Percentiles rank a stretch among this genome's conserved stretches.
These are phyloP conservation scores for Aurelia aurita complex sp. Pacific DNA, from an alignment of 30 jellyfish, hydroid and myxozoan genomes.

Conservation along the genomic window DNA sequence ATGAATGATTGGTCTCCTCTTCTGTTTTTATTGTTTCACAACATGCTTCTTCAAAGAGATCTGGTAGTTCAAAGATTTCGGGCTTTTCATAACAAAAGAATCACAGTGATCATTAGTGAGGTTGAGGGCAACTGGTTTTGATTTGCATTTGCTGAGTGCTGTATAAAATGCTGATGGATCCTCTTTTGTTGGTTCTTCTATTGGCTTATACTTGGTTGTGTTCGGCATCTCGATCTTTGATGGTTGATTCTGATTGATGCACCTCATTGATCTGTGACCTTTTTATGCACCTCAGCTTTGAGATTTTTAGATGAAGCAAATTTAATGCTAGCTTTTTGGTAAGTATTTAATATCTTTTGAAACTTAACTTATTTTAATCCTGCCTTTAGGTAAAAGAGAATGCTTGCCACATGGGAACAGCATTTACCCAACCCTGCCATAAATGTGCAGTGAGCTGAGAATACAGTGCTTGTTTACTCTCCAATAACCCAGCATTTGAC, in stretches of 20 bases:
- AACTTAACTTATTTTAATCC: background rate
- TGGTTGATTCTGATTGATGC: too few relatives aligned
- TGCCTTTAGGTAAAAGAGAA: conserved; percentile 17
- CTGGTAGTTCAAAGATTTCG: conserved; percentile 11
- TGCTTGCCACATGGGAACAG: conserved; percentile 54
- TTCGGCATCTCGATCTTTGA: background rate
- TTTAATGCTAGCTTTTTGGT: too few relatives aligned
- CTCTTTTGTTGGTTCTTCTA: conserved; percentile 22
- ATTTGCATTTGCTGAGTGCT: conserved; percentile 28
- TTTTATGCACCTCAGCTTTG: too few relatives aligned
- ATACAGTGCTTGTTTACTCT: conserved; percentile 25
- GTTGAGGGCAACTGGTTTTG: conserved; percentile 57
- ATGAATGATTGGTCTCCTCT: conserved; percentile 17
- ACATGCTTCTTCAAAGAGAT: conserved; percentile 53
- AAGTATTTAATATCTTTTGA: too few relatives aligned
- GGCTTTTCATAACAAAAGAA: conserved; percentile 15
- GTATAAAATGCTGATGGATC: conserved; percentile 14
- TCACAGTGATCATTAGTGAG: background rate
- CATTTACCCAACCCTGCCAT: conserved; percentile 68
- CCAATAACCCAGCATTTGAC: conserved; percentile 29
- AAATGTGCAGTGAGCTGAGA: conserved; percentile 36
- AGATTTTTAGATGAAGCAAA: too few relatives aligned
- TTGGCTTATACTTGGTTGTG: conserved; percentile 4
- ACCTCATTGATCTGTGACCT: too few relatives aligned
- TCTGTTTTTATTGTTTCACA: conserved; percentile 20